Conservation (phyloP, 1,140 invertebrate genomes). For the Cotesia vestalis region DNA sequence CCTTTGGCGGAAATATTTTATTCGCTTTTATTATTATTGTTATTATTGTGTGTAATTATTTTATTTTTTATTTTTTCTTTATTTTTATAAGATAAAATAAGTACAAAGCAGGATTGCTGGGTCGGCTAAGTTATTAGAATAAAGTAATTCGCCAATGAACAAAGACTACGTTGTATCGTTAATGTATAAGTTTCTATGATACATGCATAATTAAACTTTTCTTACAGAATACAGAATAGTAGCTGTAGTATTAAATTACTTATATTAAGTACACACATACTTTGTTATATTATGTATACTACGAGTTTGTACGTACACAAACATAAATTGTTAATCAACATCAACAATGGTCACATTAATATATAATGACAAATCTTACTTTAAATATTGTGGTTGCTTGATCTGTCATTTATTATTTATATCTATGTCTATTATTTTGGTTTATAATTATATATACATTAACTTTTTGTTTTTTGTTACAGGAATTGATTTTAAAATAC, state of each 20-base stretch:
- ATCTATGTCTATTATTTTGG: background rate
- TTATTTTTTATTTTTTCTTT: no score
- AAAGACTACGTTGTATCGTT: slow-evolving; percentile 36
- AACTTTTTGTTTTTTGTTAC: slow-evolving; percentile 54
- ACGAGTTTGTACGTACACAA: slow-evolving; percentile 3
- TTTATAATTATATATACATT: background rate
- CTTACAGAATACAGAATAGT: no score
- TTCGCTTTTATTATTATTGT: background rate
- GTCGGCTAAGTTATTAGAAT: background rate
- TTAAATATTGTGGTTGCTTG: slow-evolving; percentile 18
- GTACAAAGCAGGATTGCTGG: no score
- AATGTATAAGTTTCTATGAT: no score
- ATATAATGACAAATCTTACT: slow-evolving; percentile 1
- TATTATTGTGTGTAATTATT: no score
- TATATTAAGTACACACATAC: background rate
- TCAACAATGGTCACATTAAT: background rate
- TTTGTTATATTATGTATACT: slow-evolving; percentile 1
- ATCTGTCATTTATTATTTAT: slow-evolving; percentile 5
- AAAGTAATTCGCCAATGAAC: slow-evolving; percentile 26
- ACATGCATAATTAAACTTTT: no score
- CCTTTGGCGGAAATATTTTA: background rate
- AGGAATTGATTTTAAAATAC: slow-evolving; percentile 99
- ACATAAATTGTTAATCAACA: slow-evolving; percentile 7
- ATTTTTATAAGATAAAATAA: no score
- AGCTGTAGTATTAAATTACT: background rate